Evolutionary conservation across 2,113 vertebrate species (phyloP).

Genomic region (Anolis sagrei): DNA sequence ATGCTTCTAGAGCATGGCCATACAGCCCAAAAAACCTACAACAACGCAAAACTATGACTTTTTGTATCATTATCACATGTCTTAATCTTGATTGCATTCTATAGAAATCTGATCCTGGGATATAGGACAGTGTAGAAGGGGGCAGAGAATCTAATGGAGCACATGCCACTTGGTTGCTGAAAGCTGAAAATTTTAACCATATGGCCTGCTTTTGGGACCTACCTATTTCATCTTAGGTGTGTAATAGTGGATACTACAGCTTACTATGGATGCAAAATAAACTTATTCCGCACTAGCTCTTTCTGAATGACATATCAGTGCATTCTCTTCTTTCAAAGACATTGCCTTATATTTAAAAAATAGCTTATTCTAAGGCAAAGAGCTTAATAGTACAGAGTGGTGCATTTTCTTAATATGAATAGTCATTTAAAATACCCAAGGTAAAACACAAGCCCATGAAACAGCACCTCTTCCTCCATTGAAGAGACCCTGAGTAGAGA

Average conservation of each 20-base stretch:
- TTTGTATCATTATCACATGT: no score
- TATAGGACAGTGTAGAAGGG: no score
- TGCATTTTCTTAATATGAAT: slow-evolving; percentile 20
- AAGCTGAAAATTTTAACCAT: neutral
- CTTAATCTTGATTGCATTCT: no score
- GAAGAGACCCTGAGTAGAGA: slow-evolving; percentile 39
- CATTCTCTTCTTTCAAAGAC: slow-evolving; percentile 22
- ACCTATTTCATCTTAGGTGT: neutral
- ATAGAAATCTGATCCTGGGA: no score
- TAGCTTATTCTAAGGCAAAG: slow-evolving; percentile 40
- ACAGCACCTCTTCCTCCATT: slow-evolving; percentile 7
- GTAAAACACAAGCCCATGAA: neutral
- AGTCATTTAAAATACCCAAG: slow-evolving; percentile 20
- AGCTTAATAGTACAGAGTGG: slow-evolving; percentile 24
- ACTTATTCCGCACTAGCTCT: neutral
- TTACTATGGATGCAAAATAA: neutral
- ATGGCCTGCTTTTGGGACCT: neutral
- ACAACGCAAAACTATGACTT: no score
- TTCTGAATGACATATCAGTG: neutral
- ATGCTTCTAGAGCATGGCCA: no score
- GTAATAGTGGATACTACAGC: neutral
- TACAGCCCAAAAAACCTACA: no score
- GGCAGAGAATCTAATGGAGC: neutral
- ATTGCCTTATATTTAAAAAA: neutral
- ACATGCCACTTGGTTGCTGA: neutral